Evolutionary conservation across 2,888 invertebrate genomes (phyloP).

Genomic region (Adelognathus sp.): DNA sequence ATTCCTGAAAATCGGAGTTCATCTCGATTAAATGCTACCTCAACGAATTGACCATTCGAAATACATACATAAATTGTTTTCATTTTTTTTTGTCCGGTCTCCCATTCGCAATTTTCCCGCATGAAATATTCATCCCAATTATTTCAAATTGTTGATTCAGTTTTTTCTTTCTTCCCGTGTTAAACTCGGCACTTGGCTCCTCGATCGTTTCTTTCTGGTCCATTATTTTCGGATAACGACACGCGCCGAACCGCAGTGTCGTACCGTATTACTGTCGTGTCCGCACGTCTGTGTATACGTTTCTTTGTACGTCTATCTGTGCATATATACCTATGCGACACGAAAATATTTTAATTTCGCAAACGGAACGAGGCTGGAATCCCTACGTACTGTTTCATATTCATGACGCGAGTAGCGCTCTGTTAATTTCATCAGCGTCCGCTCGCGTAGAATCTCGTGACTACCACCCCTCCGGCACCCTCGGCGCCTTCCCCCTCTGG

Average conservation of each 20-base stretch:
- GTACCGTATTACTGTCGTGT: slow-evolving; percentile 3
- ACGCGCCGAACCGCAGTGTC: slow-evolving; percentile 1
- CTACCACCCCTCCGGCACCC: slow-evolving; percentile 8
- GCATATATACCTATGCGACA: slow-evolving; percentile 14
- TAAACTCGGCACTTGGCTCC: not conserved
- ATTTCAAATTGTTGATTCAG: slow-evolving; percentile 37
- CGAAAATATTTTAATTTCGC: slow-evolving; percentile 64
- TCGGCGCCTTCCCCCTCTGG: slow-evolving; percentile 16
- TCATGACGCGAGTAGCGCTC: slow-evolving; percentile 65
- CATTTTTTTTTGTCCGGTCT: slow-evolving; percentile 1
- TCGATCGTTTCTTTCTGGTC: slow-evolving; percentile 4
- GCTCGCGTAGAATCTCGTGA: slow-evolving; percentile 47
- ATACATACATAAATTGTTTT: slow-evolving; percentile 22
- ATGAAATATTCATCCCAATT: slow-evolving; percentile 22
- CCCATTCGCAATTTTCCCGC: not conserved
- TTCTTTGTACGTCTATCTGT: not conserved
- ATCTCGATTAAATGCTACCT: not conserved
- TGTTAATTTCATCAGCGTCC: slow-evolving; percentile 68
- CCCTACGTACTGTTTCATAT: slow-evolving; percentile 67
- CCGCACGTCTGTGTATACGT: not conserved
- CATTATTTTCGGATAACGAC: slow-evolving; percentile 11
- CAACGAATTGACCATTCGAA: not conserved
- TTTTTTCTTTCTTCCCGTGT: not conserved
- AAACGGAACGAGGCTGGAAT: slow-evolving; percentile 56
- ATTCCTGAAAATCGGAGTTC: slow-evolving; percentile 15